Evolutionary conservation across 2,113 vertebrate species (phyloP).

Genomic region (Brienomyrus brachyistius): DNA sequence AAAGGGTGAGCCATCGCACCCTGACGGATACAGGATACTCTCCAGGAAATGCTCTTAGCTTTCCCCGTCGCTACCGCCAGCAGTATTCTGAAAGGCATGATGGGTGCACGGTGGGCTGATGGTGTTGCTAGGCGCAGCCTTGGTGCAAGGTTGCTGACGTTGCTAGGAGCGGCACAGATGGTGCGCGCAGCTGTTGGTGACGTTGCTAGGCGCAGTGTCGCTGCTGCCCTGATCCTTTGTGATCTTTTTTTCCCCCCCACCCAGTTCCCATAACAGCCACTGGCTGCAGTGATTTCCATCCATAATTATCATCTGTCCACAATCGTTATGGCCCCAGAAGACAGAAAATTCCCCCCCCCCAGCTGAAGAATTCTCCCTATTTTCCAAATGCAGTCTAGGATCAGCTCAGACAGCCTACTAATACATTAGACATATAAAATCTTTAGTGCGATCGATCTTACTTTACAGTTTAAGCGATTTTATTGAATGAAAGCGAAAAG

Average conservation of each 20-base stretch:
- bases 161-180: background rate
- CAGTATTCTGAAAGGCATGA: background rate
- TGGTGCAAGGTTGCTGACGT: background rate
- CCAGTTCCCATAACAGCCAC: background rate
- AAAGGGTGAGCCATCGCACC: background rate
- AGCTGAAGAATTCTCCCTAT: background rate
- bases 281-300: background rate
- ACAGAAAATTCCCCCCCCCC: background rate
- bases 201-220: background rate
- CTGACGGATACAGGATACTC: background rate
- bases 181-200: background rate
- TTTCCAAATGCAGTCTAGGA: background rate
- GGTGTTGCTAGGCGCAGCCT: conserved; percentile 5
- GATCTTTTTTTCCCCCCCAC: background rate
- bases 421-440: background rate
- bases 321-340: background rate
- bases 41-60: background rate
- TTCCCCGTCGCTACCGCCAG: background rate
- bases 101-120: background rate
- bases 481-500: background rate
- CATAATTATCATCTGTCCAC: background rate
- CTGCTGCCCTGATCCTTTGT: background rate
- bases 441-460: background rate
- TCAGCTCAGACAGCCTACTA: background rate
- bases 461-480: background rate